A percentile compares a stretch with the other conserved stretches of the same genome.
phyloP scores from a whole-genome alignment of 2,797 vertebrate genomes.

The Pipistrellus pipistrellus region DNA sequence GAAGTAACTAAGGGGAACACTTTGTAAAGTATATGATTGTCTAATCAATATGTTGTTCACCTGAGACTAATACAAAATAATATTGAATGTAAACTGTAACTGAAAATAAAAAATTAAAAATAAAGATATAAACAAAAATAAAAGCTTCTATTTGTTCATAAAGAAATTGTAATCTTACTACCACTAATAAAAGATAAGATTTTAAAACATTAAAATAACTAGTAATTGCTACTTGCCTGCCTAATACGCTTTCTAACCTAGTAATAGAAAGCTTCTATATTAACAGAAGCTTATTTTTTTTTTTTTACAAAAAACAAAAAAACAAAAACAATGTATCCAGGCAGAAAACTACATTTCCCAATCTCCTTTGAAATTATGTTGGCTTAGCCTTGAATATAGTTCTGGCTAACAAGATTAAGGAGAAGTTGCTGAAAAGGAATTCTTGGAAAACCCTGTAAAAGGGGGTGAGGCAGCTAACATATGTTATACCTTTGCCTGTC shows the following conservation, averaged over 20 bases:
- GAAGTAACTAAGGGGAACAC: neutral
- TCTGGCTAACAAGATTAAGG: neutral
- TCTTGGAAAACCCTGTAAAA: constrained; percentile 4
- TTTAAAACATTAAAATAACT: constrained; percentile 42
- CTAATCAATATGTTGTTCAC: neutral
- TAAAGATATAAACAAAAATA: neutral
- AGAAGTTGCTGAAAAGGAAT: neutral
- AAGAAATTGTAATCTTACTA: neutral
- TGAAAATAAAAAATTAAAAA: neutral
- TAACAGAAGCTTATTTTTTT: neutral
- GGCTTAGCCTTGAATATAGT: neutral
- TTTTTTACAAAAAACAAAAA: neutral
- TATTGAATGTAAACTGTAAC: neutral
- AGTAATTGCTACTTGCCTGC: neutral
- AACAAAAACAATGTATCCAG: neutral
- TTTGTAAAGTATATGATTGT: neutral
- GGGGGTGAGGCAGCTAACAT: neutral
- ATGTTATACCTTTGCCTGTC: neutral
- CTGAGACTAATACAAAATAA: neutral
- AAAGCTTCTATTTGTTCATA: constrained; percentile 9
- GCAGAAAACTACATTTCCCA: neutral
- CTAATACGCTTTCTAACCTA: neutral
- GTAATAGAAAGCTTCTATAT: neutral
- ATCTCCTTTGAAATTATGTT: neutral
- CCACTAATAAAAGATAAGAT: constrained; percentile 23